Base-by-base conservation (phyloP, 2,113 vertebrate species). In the Etheostoma cragini region DNA sequence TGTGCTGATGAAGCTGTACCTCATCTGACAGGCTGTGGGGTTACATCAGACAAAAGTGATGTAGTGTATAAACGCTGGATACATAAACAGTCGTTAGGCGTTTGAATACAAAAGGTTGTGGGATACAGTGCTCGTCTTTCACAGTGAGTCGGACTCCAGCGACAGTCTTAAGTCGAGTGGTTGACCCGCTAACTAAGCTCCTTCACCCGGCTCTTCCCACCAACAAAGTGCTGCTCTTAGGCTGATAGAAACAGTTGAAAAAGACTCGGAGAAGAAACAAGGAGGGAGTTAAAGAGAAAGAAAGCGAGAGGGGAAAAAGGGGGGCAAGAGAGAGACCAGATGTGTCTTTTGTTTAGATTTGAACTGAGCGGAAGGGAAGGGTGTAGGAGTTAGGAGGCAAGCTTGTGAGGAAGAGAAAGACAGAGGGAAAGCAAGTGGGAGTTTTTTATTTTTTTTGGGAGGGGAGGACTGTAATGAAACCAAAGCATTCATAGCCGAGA, bases 301-400 rank as follows among this genome's bases (percentile, higher is more conserved):
- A 72, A 81, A 82, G 88, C 63, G 35, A 82, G 91, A 89, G 84
- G 84, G 82, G 63, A 85, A 82, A 79, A 76, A 84, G 89, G 90
- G 84, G 89, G 88, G 81, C 86, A 88, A 91, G 91, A 93, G 76
- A 93, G 92, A 94, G 95, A 96, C 95, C 95, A 95, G 95, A 95
- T 95, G 94, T 95, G 94, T 93, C 94, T 93, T 96, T 95, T 96
- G 94, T 95, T 95, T 96, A 92, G 93, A 95, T 94, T 95, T 94
- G 94, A 93, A 91, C 91, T 21, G 89, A 93, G 93, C 90, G 92
- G 91, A 94, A 95, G 94, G 91, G 91, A 94, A 92, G 93, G 89
- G 90, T 92, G 93, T 91, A 93, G 94, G 94, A 95, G 91, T 94
- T 88, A 90, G 93, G 86, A 91, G 91, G 91, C 81, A 49, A 92